Percentiles rank a stretch among this genome's conserved stretches.
Conservation (phyloP, 2,113 vertebrate genomes). For the Petaurus breviceps region DNA sequence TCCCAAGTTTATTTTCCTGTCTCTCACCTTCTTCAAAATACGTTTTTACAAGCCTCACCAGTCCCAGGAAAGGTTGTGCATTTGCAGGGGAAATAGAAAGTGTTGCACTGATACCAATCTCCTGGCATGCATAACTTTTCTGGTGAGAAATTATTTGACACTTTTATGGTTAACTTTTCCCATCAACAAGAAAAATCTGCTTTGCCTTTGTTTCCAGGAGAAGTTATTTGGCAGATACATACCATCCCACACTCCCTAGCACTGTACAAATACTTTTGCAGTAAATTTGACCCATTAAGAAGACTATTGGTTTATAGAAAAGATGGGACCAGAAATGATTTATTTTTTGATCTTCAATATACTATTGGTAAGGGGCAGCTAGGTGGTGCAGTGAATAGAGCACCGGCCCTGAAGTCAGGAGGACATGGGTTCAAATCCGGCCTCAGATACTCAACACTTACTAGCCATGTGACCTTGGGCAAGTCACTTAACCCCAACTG, state of each 20-base stretch:
- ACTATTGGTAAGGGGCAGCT: not conserved
- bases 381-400: too few relatives aligned
- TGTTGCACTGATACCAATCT: conserved; percentile 31
- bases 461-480: too few relatives aligned
- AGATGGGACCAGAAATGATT: conserved; percentile 33
- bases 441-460: too few relatives aligned
- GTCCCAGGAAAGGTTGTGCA: conserved; percentile 22
- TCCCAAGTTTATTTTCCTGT: conserved; percentile 40
- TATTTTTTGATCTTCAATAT: conserved; percentile 24
- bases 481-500: too few relatives aligned
- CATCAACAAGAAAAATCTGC: conserved; percentile 54
- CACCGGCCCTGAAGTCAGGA: too few relatives aligned
- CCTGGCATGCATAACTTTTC: conserved; percentile 44
- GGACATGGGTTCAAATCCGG: too few relatives aligned
- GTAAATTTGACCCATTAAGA: not conserved
- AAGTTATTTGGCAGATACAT: conserved; percentile 62
- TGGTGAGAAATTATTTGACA: conserved; percentile 37
- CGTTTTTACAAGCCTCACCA: not conserved
- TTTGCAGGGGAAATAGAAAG: conserved; percentile 14
- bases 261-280: conserved; percentile 40
- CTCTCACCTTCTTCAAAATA: conserved; percentile 10
- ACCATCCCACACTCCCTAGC: conserved; percentile 9
- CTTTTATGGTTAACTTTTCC: conserved; percentile 56
- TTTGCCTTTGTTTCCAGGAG: conserved; percentile 69
- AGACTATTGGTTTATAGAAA: conserved; percentile 11